Base-by-base conservation (phyloP, 2,113 vertebrate species). In the Alethe diademata region DNA sequence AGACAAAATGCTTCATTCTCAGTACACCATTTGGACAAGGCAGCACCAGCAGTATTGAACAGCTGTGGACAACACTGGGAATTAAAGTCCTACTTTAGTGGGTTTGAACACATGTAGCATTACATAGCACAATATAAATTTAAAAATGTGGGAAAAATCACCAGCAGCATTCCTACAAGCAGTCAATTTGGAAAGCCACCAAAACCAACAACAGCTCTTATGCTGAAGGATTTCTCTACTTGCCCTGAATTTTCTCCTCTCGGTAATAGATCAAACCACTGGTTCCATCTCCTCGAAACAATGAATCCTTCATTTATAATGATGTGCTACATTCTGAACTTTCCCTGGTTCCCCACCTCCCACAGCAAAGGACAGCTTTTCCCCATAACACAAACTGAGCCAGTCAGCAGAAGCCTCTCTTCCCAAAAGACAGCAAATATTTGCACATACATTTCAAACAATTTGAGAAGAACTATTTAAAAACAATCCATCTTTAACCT, bases 1-100 rank as follows among this genome's bases (percentile, higher is more conserved):
- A 48, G 71, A 90, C 66, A 91, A 96, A 96, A 92, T 15, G 42
- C 36, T 65, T 78, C 74, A 50, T 65, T 90, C 54, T 69, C 74
- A 79, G 62, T 45, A 48, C 54, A 61, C 38, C 50, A 31, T 50
- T 60, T 36, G 23, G 23, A 40, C 71, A 86, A 64, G 73, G 53
- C 28, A 82, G 88, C 28, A 57, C 10, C 0, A 0, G 35, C 14
- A 90, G 47, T 42, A 69, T n/a, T 48, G 92, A 60, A 12, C 1
- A 0, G n/a, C 45, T 45, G 47, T 23, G 31, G 62, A 64, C 47
- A 75, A 67, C 12, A 1, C 35, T 19, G 38, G 28, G 60, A 81
- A 35, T 35, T 88, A 36, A 89, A 53, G 23, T 40, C 28, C 58
- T 71, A 12, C 13, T 78, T 80, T 20, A 31, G 14, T 35, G 38